Evolutionary conservation across 2,113 vertebrate species (phyloP).

Genomic region (Pangasianodon hypophthalmus): DNA sequence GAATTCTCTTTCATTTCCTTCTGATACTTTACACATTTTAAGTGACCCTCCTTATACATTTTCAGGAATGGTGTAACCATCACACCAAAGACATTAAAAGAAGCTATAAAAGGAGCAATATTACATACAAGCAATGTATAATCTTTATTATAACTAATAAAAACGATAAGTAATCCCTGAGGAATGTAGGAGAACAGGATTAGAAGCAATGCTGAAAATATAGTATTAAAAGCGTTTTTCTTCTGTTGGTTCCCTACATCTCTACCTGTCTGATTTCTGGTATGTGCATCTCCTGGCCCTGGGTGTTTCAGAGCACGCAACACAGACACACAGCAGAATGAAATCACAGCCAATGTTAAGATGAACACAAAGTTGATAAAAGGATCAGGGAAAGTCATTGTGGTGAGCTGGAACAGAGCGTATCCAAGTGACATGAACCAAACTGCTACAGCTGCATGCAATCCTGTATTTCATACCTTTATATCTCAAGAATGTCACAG

Average conservation of each 20-base stretch:
- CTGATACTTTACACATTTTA: neutral
- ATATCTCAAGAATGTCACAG: slow-evolving; percentile 39
- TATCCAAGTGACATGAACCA: neutral
- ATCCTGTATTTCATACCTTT: slow-evolving; percentile 35
- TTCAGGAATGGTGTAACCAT: slow-evolving; percentile 21
- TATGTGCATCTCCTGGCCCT: slow-evolving; percentile 20
- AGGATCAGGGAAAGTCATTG: neutral
- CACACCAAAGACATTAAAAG: neutral
- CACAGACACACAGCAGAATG: slow-evolving; percentile 39
- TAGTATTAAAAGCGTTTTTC: slow-evolving; percentile 35
- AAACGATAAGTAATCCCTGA: neutral
- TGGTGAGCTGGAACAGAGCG: rapidly evolving
- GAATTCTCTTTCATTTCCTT: neutral
- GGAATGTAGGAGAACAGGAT: slow-evolving; percentile 13
- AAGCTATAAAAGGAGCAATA: neutral
- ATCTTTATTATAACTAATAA: neutral
- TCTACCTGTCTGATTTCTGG: neutral
- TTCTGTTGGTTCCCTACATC: slow-evolving; percentile 35
- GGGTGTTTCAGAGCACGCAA: slow-evolving; percentile 23
- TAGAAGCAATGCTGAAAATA: slow-evolving; percentile 6
- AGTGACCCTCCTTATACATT: slow-evolving; percentile 21
- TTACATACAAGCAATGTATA: neutral
- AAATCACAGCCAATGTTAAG: slow-evolving; percentile 17
- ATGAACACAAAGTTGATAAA: neutral
- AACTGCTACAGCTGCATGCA: neutral